A percentile compares a stretch with the other conserved stretches of the same genome.
These are phyloP conservation scores for Philonicus albiceps DNA, from an alignment of 2,888 invertebrate genomes.

Conservation along the genomic window DNA sequence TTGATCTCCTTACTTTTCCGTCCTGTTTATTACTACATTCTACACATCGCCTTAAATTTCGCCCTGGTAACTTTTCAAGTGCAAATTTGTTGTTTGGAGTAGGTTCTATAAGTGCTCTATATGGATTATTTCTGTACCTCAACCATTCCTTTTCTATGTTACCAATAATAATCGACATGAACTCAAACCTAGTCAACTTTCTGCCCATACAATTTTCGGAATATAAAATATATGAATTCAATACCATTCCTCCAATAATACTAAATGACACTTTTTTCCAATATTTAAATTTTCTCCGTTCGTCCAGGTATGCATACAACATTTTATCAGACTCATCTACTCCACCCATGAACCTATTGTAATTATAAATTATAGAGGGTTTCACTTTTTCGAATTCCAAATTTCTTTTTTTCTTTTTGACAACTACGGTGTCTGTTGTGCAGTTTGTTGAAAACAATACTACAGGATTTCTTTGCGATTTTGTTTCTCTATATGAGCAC, in stretches of 20 bases:
- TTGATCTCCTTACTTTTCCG: no score
- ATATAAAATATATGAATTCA: constrained; percentile 52
- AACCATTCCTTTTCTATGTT: neutral
- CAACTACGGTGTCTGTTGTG: neutral
- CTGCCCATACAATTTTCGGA: neutral
- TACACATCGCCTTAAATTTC: constrained; percentile 53
- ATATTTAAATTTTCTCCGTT: neutral
- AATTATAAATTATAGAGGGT: neutral
- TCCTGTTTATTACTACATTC: constrained; percentile 54
- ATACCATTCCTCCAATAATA: neutral
- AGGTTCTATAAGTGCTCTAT: constrained; percentile 55
- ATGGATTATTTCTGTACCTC: constrained; percentile 37
- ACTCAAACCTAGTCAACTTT: constrained; percentile 25
- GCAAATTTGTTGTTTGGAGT: constrained; percentile 55
- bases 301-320: neutral
- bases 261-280: neutral
- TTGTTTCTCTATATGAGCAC: neutral
- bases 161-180: constrained; percentile 53
- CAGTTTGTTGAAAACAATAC: constrained; percentile 2
- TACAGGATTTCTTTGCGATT: neutral
- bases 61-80: constrained; percentile 52
- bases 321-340: neutral
- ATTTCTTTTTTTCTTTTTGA: neutral
- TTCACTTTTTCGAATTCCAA: neutral
- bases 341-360: neutral